These are phyloP conservation scores for Pteruthius melanotis DNA, from an alignment of 2,113 vertebrate genomes.

Conservation along the genomic window DNA sequence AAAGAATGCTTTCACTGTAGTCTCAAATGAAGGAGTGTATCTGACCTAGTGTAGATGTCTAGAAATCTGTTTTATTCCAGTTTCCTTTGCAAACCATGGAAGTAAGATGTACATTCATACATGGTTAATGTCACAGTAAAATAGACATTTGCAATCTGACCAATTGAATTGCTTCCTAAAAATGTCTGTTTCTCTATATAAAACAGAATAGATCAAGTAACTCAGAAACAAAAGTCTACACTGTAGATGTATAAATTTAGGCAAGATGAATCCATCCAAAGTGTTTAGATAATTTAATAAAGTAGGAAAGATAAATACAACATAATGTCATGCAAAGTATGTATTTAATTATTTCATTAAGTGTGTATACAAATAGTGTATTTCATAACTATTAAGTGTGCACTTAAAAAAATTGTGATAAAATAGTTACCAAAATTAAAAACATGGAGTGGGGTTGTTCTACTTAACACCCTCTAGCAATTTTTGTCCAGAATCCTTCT, in stretches of 20 bases:
- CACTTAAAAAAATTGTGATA: not conserved
- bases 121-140: not conserved
- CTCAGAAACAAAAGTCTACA: not conserved
- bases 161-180: not conserved
- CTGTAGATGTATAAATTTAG: not conserved
- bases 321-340: not conserved
- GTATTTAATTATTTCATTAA: not conserved
- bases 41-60: not conserved
- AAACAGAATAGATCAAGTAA: not conserved
- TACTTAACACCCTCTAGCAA: not conserved
- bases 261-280: not conserved
- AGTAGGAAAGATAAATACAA: slow-evolving; percentile 37
- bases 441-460: not conserved
- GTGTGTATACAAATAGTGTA: not conserved
- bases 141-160: not conserved
- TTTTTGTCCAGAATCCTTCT: not conserved
- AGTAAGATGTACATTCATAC: not conserved
- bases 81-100: not conserved
- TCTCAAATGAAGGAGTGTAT: not conserved
- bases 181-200: not conserved
- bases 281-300: slow-evolving; percentile 23
- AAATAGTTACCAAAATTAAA: not conserved
- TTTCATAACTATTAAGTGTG: slow-evolving; percentile 2
- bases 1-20: not conserved
- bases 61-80: not conserved